Evolutionary conservation across 2,888 invertebrate genomes (phyloP).

Genomic region (Coronaproctus castanopsis): DNA sequence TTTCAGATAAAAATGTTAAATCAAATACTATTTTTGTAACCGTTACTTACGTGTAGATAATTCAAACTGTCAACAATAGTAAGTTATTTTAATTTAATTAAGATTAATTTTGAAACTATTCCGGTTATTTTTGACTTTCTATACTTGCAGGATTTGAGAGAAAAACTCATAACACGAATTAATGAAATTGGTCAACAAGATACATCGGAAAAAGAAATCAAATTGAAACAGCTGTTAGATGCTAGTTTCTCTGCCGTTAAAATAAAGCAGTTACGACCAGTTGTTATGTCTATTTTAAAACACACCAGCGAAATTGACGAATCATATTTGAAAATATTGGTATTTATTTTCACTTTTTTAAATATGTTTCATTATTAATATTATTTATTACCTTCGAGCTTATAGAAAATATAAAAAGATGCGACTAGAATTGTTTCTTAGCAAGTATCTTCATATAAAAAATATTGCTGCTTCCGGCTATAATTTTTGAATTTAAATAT

Average conservation of each 20-base stretch:
- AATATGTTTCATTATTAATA: neutral
- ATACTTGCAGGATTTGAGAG: constrained; percentile 43
- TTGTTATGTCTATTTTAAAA: constrained; percentile 83
- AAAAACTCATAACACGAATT: constrained; percentile 54
- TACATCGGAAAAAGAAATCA: constrained; percentile 51
- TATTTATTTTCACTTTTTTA: constrained; percentile 24
- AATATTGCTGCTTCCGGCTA: too few relatives aligned
- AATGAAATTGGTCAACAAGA: constrained; percentile 61
- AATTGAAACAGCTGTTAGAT: constrained; percentile 67
- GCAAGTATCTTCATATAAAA: too few relatives aligned
- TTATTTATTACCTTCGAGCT: neutral
- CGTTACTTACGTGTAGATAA: too few relatives aligned
- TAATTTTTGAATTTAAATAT: too few relatives aligned
- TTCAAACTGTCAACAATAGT: too few relatives aligned
- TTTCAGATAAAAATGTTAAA: too few relatives aligned
- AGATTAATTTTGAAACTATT: too few relatives aligned
- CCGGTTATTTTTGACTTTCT: too few relatives aligned
- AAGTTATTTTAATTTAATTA: too few relatives aligned
- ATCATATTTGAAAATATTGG: constrained; percentile 54
- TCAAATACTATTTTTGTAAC: too few relatives aligned
- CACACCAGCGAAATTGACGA: constrained; percentile 86
- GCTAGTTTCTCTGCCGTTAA: constrained; percentile 89
- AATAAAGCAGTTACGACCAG: constrained; percentile 72
- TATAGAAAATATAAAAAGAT: too few relatives aligned
- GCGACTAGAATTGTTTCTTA: too few relatives aligned